A percentile compares a stretch with the other conserved stretches of the same genome.
phyloP scores from a whole-genome alignment of 2,888 invertebrate species.

The Temnothorax rugatulus region DNA sequence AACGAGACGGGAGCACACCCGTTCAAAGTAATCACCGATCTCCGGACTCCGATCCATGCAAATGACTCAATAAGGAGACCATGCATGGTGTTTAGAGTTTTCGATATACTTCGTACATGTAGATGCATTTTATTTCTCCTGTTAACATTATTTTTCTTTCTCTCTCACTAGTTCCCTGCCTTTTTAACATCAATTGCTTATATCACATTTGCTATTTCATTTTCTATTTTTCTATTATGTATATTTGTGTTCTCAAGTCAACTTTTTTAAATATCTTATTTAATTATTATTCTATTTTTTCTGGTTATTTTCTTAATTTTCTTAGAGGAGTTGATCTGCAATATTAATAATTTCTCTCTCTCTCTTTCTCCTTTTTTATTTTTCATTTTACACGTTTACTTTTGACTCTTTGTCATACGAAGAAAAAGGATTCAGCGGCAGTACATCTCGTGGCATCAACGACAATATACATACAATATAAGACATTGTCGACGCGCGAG shows the following conservation, averaged over 20 bases:
- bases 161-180: neutral
- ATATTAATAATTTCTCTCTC: neutral
- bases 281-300: too few relatives aligned
- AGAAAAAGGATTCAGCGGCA: neutral
- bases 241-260: neutral
- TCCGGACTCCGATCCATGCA: slow-evolving; percentile 29
- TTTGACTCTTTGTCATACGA: neutral
- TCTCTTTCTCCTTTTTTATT: slow-evolving; percentile 23
- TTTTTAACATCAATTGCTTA: neutral
- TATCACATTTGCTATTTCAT: neutral
- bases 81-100: neutral
- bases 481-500: slow-evolving; percentile 59
- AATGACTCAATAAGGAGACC: slow-evolving; percentile 52
- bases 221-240: neutral
- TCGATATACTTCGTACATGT: neutral
- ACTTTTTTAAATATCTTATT: too few relatives aligned
- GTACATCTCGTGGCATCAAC: neutral
- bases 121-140: neutral
- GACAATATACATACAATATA: slow-evolving; percentile 19
- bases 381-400: neutral
- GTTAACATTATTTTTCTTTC: slow-evolving; percentile 8
- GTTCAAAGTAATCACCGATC: slow-evolving; percentile 40
- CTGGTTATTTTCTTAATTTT: neutral
- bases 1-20: neutral
- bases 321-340: neutral